Base-by-base conservation (phyloP, 2,797 vertebrate species). In the Toxotes lorentzi region DNA sequence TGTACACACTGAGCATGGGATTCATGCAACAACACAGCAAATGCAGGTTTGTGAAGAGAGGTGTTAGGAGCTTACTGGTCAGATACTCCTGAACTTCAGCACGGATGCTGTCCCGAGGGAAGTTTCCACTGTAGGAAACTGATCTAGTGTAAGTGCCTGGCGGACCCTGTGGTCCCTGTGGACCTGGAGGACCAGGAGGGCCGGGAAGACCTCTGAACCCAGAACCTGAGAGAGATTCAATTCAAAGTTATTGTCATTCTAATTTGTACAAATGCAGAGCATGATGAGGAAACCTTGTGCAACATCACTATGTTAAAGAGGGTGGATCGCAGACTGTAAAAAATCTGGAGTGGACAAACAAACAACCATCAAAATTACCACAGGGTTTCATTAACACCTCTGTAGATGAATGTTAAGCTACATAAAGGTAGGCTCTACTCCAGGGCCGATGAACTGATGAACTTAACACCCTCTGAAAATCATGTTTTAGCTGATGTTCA, bases 61-160 rank as follows among this genome's bases (percentile, higher is more conserved):
- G 50, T 30, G 21, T 21, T n/a, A 5, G 27, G 10, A 61, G 88
- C 96, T 96, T 94, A 99, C 98, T 98, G 85, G 93, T 96, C 70
- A 99, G 94, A 88, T 97, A 99, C 40, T 96, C 86, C 62, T 98
- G 97, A 63, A 99, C 90, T 86, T 98, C 97, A 0, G 96, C 89
- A 17, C 95, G 96, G 91, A 99, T 97, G 71, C 88, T 94, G 0
- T 98, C 97, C 0, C 93, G 96, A 61, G 95, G 87, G 74, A 87
- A 71, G 84, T 58, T 79, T 62, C 87, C 90, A 57, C 58, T 76
- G 67, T 95, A 89, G 79, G 96, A 81, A 13, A 86, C 61, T 59
- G 95, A 62, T 54, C 93, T 75, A 30, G 91, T 88, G 0, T 92
- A 94, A 84, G 90, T 79, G 21, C 97, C 96, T 10, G 97, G 94